Percentiles rank a stretch among this genome's conserved stretches.
These are phyloP conservation scores for Rhinoderma darwinii DNA, from an alignment of 2,113 vertebrate genomes.

Conservation along the genomic window DNA sequence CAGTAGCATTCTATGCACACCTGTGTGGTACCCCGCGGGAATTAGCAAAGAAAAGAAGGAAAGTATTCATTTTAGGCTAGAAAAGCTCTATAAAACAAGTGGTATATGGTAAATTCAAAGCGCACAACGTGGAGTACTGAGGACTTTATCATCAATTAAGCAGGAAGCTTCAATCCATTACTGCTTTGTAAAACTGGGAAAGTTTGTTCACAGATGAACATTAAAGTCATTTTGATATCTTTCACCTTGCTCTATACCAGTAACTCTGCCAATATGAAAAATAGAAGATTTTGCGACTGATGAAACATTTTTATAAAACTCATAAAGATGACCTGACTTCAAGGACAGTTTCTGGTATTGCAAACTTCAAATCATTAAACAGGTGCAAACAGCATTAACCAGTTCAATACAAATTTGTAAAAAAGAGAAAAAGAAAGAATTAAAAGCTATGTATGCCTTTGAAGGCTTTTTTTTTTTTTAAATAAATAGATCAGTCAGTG, in stretches of 20 bases:
- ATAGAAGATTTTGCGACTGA: slow-evolving; percentile 36
- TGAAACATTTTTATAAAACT: slow-evolving; percentile 54
- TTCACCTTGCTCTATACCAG: slow-evolving; percentile 46
- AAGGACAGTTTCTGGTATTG: slow-evolving; percentile 39
- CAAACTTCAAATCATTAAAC: not conserved
- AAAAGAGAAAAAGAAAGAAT: not conserved
- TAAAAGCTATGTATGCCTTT: not conserved
- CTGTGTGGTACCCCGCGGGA: not conserved
- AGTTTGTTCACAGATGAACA: slow-evolving; percentile 48
- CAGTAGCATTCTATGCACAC: not conserved
- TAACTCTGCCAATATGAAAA: slow-evolving; percentile 51
- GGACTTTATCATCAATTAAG: slow-evolving; percentile 23
- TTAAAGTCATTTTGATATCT: slow-evolving; percentile 54
- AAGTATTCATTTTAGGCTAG: not conserved
- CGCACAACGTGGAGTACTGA: not conserved
- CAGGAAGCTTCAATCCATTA: not conserved
- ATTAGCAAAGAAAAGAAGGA: not conserved
- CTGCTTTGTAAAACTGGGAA: slow-evolving; percentile 11
- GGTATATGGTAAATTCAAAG: not conserved
- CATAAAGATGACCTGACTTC: slow-evolving; percentile 56
- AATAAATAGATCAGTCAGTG: too few species aligned
- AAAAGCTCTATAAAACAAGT: slow-evolving; percentile 2
- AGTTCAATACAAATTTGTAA: not conserved
- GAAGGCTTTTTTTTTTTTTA: too few species aligned
- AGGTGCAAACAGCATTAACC: slow-evolving; percentile 18